Evolutionary conservation across 2,113 vertebrate genomes (phyloP), one percentile per base, ranked within the genome.

Genomic region (Nothobranchius kuhntae): DNA sequence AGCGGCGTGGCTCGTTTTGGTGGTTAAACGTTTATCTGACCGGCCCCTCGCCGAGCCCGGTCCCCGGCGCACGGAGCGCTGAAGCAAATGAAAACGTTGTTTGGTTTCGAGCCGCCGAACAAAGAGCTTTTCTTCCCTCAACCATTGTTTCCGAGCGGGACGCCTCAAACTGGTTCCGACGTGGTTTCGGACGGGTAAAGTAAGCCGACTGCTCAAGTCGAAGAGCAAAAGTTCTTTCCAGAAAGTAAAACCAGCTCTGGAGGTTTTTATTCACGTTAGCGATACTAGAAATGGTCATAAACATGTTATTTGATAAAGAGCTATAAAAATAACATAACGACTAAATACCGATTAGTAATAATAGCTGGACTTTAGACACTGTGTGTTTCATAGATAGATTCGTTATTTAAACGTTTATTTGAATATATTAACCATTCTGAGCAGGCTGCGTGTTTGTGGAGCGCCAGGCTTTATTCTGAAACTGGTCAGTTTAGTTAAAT

Each of bases 71-170:
- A 46, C 14, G 54, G 52, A 62, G 53, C 1, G 61, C 13, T 21
- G 21, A 2, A 54, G 78, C 77, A 54, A 77, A 74, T 76, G 79
- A 53, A 47, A 48, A 73, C 78, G 75, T 17, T 81, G 80, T 71
- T 68, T 42, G 56, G 80, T 63, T 64, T 44, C 63, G 63, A 82
- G 66, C 68, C 73, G 68, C 0, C 12, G 80, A 84, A 89, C 86
- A 89, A 88, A 89, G 86, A 86, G 73, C 78, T 70, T 48, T 54
- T 72, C 81, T 80, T 59, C 74, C 73, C 72, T 71, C 74, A 58
- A 66, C 80, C 81, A 84, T 89, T 86, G 87, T 87, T 75, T 42
- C 38, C n/a, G 58, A 55, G 56, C 51, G 24, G 53, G 21, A 61
- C 77, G 76, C 71, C 71, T 63, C 68, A 45, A 17, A 72, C 69